Evolutionary conservation across 2,113 vertebrate genomes (phyloP).

Genomic region (Stigmatopora argus): DNA sequence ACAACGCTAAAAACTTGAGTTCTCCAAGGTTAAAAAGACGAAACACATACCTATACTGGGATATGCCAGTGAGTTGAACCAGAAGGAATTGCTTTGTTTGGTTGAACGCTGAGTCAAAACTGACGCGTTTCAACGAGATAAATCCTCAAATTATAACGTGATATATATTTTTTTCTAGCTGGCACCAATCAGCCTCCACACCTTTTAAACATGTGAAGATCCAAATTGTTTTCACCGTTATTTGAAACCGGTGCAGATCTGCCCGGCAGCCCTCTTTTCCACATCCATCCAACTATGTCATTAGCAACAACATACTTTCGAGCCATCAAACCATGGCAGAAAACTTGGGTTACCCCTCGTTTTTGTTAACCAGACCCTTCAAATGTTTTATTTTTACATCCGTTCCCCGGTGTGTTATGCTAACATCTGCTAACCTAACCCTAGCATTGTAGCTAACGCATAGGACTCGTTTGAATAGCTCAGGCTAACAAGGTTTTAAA

Average conservation of each 20-base stretch:
- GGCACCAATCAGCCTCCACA: neutral
- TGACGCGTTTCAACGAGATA: no score
- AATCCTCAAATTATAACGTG: no score
- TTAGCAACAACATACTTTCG: conserved; percentile 17
- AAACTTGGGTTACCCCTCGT: conserved; percentile 20
- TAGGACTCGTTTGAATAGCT: neutral
- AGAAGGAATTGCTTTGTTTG: no score
- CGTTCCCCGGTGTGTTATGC: conserved; percentile 4
- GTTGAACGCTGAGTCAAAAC: no score
- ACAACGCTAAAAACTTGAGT: no score
- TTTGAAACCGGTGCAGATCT: conserved; percentile 18
- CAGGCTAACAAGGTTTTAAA: neutral
- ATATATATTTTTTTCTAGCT: no score
- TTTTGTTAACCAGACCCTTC: neutral
- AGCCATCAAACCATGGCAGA: conserved; percentile 17
- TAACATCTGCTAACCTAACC: conserved; percentile 25
- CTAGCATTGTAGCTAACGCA: neutral
- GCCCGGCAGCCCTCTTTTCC: conserved; percentile 5
- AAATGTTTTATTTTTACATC: neutral
- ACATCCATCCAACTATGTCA: conserved; percentile 15
- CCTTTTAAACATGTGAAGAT: neutral
- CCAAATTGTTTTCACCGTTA: conserved; percentile 12
- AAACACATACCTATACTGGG: no score
- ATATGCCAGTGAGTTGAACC: no score
- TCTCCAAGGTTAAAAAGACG: no score